phyloP scores from a whole-genome alignment of 2,113 vertebrate genomes.

The Lepisosteus oculatus region DNA sequence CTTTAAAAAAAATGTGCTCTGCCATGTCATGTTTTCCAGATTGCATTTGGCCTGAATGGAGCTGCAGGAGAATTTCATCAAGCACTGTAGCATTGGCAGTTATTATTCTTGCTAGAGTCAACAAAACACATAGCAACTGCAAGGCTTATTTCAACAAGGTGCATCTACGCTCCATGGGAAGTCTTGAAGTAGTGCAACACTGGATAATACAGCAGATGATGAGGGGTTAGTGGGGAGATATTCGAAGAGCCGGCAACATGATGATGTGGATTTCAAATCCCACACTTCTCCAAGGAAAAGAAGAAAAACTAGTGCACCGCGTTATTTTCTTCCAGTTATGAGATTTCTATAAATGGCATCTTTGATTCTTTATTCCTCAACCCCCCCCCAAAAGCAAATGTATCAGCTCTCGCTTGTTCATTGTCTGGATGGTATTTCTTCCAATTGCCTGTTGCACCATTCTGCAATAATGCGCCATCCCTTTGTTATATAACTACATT shows the following conservation, averaged over 20 bases:
- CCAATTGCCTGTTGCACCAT: no score
- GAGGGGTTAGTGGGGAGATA: not conserved
- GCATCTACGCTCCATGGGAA: not conserved
- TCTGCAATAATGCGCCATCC: no score
- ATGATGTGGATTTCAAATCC: not conserved
- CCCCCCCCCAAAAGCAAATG: no score
- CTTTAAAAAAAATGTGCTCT: not conserved
- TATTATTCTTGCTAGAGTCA: not conserved
- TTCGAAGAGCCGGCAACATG: not conserved
- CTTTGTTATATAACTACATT: no score
- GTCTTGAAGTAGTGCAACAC: not conserved
- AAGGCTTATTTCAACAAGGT: not conserved
- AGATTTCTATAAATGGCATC: no score
- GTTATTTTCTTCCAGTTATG: no score
- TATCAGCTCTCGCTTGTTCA: no score
- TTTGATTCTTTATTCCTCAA: no score
- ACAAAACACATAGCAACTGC: not conserved
- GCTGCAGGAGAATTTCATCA: not conserved
- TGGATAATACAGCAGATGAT: no score
- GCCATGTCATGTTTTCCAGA: not conserved
- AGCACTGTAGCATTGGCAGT: not conserved
- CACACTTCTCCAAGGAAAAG: no score
- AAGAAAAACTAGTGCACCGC: slow-evolving; percentile 25
- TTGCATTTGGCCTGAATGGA: slow-evolving; percentile 8
- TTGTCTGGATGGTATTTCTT: no score